Percentiles rank a stretch among this genome's conserved stretches.
Evolutionary conservation across 64 coral and sea anemone species (phyloP).

Genomic region (Astreopora myriophthalma): DNA sequence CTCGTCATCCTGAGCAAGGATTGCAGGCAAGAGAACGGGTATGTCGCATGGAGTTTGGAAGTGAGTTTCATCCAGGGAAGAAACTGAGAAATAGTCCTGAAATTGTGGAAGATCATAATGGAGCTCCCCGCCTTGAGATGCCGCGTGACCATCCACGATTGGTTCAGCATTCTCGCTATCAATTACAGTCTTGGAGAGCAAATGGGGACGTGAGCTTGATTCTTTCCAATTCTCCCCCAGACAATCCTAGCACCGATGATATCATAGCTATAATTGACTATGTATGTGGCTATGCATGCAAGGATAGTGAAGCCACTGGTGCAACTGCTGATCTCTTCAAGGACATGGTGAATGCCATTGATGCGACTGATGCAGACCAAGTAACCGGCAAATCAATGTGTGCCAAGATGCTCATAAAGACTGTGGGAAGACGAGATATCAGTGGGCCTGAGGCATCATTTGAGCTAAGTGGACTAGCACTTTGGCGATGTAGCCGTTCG

Average conservation of each 20-base stretch:
- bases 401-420: not conserved
- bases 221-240: constrained; percentile 24
- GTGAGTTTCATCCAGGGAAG: constrained; percentile 24
- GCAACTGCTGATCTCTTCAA: constrained; percentile 22
- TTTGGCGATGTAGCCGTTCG: not conserved
- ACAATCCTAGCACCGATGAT: constrained; percentile 45
- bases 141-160: constrained; percentile 23
- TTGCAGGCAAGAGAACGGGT: constrained; percentile 12
- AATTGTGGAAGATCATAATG: constrained; percentile 41
- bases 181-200: constrained; percentile 49
- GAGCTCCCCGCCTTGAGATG: constrained; percentile 16
- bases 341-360: constrained; percentile 27
- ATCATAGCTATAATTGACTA: constrained; percentile 43
- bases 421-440: constrained; percentile 11
- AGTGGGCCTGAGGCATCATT: constrained; percentile 25
- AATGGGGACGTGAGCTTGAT: constrained; percentile 41
- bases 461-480: constrained; percentile 13
- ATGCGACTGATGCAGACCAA: not conserved
- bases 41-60: constrained; percentile 51
- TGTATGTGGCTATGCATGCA: constrained; percentile 48
- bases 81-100: not conserved
- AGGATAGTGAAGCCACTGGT: constrained; percentile 42
- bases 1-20: constrained; percentile 37
- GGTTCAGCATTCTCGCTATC: constrained; percentile 38
- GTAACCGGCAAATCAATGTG: not conserved